Percentiles rank a stretch among this genome's conserved stretches.
Evolutionary conservation across 2,113 vertebrate genomes (phyloP).

Genomic region (Scortum barcoo): DNA sequence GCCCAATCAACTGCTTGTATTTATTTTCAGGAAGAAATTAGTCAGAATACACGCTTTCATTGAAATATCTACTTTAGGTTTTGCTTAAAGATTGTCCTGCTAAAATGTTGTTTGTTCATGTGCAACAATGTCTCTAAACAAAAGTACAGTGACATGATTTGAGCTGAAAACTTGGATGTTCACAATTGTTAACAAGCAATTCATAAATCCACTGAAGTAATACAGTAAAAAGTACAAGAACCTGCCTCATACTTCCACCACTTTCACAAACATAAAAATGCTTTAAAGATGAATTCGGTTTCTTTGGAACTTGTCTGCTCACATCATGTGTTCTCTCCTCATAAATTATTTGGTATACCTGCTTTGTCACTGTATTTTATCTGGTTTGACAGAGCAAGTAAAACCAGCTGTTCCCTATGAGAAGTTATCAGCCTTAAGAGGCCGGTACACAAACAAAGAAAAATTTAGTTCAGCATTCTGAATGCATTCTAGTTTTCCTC

Average conservation of each 20-base stretch:
- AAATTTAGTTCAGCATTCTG: slow-evolving; percentile 38
- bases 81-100: not conserved
- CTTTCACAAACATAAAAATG: not conserved
- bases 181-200: not conserved
- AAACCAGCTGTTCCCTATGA: slow-evolving; percentile 47
- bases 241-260: too few relatives aligned
- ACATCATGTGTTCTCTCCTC: slow-evolving; percentile 21
- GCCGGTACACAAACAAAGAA: slow-evolving; percentile 39
- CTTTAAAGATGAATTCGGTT: slow-evolving; percentile 34
- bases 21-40: not conserved
- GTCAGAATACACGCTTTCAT: not conserved
- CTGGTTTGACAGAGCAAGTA: slow-evolving; percentile 46
- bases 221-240: not conserved
- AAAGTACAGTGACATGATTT: not conserved
- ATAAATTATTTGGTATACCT: slow-evolving; percentile 47
- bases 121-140: not conserved
- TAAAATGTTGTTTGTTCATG: not conserved
- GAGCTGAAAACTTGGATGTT: not conserved
- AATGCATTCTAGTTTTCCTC: slow-evolving; percentile 52
- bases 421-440: slow-evolving; percentile 27
- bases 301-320: slow-evolving; percentile 5
- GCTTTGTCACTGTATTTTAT: slow-evolving; percentile 56
- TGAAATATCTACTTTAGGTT: not conserved
- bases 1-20: not conserved
- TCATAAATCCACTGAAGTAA: not conserved